These are phyloP conservation scores for Hyposoter dolosus DNA, from an alignment of 2,888 invertebrate species.

Conservation along the genomic window DNA sequence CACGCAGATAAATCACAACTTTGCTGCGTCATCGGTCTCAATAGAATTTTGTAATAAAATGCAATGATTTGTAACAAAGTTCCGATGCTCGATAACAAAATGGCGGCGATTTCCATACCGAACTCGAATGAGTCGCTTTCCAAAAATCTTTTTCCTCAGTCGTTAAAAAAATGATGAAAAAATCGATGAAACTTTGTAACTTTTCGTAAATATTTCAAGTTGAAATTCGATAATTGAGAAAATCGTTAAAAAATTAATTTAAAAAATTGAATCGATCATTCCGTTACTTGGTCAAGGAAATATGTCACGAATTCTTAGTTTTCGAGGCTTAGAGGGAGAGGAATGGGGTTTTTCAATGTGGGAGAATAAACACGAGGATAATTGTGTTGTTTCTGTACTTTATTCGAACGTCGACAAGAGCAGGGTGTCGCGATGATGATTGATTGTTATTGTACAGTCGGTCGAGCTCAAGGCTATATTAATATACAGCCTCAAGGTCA, in stretches of 20 bases:
- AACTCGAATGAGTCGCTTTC: background rate
- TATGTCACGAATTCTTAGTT: too few species aligned
- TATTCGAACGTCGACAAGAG: constrained; percentile 77
- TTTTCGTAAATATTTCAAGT: too few species aligned
- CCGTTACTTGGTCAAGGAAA: too few species aligned
- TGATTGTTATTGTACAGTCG: constrained; percentile 37
- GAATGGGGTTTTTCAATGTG: too few species aligned
- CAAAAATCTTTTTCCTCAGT: too few species aligned
- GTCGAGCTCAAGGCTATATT: constrained; percentile 15
- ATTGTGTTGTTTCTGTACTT: constrained; percentile 70
- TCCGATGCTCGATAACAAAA: background rate
- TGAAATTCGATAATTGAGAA: too few species aligned
- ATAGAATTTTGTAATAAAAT: background rate
- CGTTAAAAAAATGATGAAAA: background rate
- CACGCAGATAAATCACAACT: background rate
- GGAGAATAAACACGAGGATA: too few species aligned
- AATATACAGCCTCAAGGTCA: background rate
- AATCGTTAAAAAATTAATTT: too few species aligned
- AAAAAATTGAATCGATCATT: too few species aligned
- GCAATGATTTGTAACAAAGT: background rate
- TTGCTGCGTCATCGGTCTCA: background rate
- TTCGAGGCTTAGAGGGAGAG: too few species aligned
- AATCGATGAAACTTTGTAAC: background rate
- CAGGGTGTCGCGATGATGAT: constrained; percentile 42
- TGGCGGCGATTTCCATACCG: background rate